Evolutionary conservation across 1,140 invertebrate genomes (phyloP).

Genomic region (Microplitis mediator): DNA sequence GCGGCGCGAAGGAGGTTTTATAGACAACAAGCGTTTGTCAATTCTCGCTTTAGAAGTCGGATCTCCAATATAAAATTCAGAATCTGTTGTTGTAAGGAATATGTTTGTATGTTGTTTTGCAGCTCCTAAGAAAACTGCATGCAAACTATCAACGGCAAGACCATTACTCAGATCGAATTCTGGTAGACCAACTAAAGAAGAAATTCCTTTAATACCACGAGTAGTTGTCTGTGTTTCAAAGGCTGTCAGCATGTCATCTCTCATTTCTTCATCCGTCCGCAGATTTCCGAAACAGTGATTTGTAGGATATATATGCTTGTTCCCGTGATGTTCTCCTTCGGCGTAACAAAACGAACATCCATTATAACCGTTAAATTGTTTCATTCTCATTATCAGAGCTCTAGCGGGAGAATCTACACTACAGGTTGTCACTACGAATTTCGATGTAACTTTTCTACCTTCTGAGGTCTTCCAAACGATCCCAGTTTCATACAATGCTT

Average conservation of each 20-base stretch:
- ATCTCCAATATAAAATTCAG: not conserved
- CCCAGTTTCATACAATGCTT: too few species aligned
- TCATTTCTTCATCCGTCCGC: not conserved
- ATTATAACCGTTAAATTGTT: not conserved
- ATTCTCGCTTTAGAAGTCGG: not conserved
- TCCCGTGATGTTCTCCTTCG: not conserved
- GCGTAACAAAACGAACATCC: slow-evolving; percentile 17
- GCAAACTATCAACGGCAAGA: slow-evolving; percentile 25
- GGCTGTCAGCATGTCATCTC: not conserved
- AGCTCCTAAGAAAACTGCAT: slow-evolving; percentile 15
- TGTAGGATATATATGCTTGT: not conserved
- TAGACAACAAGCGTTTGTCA: not conserved
- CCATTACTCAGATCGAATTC: slow-evolving; percentile 26
- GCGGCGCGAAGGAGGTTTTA: not conserved
- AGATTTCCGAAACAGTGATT: not conserved
- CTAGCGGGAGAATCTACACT: slow-evolving; percentile 16
- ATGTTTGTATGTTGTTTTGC: not conserved
- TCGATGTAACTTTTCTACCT: not conserved
- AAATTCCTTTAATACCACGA: slow-evolving; percentile 25
- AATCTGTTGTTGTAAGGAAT: not conserved
- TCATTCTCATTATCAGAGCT: not conserved
- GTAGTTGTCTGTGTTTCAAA: not conserved
- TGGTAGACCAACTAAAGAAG: slow-evolving; percentile 12
- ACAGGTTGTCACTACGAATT: slow-evolving; percentile 3
- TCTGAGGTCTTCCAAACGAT: not conserved